Conservation (phyloP, 2,888 invertebrate species). For the Drosophila recens region DNA sequence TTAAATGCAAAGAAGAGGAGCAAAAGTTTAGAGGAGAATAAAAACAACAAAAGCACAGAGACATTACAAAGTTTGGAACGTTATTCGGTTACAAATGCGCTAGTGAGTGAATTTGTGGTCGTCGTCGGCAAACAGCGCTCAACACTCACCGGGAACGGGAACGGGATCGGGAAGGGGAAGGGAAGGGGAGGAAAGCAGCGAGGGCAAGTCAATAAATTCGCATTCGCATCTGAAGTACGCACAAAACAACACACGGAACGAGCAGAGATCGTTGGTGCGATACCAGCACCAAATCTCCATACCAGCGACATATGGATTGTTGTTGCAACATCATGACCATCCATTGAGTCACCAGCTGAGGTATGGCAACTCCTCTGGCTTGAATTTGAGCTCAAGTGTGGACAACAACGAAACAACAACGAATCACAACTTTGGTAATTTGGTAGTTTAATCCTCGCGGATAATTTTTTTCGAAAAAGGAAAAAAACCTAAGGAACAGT, state of each 20-base stretch:
- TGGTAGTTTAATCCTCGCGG: no score
- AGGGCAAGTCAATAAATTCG: neutral
- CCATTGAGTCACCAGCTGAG: neutral
- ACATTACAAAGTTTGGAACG: slow-evolving; percentile 5
- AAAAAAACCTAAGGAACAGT: no score
- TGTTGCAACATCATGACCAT: neutral
- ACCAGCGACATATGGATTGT: neutral
- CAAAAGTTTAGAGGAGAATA: slow-evolving; percentile 37
- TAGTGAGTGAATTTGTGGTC: slow-evolving; percentile 68
- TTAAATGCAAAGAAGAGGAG: slow-evolving; percentile 29
- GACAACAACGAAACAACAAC: neutral
- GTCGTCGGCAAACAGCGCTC: slow-evolving; percentile 53
- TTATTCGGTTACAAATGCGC: slow-evolving; percentile 23
- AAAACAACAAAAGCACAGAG: neutral
- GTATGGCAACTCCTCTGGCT: neutral
- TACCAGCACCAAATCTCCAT: neutral
- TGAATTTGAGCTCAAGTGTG: neutral
- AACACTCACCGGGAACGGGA: slow-evolving; percentile 11
- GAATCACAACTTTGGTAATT: neutral
- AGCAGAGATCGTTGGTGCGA: neutral
- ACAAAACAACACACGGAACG: neutral
- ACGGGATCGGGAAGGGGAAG: no score
- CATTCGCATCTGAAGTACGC: neutral
- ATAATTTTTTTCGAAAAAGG: no score
- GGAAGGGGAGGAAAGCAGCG: neutral